Conservation (phyloP, 2,888 invertebrate species). For the Agrochola lychnidis region DNA sequence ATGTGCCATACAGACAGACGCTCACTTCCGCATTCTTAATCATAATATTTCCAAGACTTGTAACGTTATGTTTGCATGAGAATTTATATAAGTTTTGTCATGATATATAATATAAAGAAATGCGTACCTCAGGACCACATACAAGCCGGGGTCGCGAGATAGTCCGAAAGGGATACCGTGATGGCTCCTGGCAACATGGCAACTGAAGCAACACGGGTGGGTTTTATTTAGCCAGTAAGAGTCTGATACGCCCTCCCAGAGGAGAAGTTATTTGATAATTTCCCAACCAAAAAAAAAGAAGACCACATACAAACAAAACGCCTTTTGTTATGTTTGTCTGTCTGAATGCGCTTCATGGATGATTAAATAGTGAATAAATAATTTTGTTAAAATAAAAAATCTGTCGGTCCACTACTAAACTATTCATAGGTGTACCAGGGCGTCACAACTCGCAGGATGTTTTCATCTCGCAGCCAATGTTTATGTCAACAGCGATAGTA, state of each 20-base stretch:
- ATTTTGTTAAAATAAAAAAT: not conserved
- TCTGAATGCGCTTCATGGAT: not conserved
- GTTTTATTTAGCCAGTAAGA: too few species aligned
- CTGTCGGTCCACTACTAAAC: conserved; percentile 57
- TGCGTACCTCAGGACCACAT: not conserved
- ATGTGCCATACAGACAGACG: not conserved
- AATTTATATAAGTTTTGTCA: not conserved
- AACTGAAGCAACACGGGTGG: too few species aligned
- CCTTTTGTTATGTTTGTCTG: not conserved
- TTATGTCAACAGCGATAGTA: conserved; percentile 82
- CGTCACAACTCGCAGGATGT: conserved; percentile 77
- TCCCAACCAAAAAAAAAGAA: too few species aligned
- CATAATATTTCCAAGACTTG: too few species aligned
- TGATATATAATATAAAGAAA: not conserved
- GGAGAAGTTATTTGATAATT: too few species aligned
- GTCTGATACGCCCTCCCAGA: too few species aligned
- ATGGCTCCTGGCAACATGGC: too few species aligned
- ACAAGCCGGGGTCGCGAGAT: too few species aligned
- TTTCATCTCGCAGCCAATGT: conserved; percentile 78
- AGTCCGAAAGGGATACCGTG: too few species aligned
- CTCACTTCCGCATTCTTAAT: too few species aligned
- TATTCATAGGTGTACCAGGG: conserved; percentile 63
- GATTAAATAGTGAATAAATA: too few species aligned
- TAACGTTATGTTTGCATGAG: not conserved
- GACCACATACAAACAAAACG: too few species aligned